Base-by-base conservation (phyloP, 2,797 vertebrate genomes). In the Fistularia tabacaria region DNA sequence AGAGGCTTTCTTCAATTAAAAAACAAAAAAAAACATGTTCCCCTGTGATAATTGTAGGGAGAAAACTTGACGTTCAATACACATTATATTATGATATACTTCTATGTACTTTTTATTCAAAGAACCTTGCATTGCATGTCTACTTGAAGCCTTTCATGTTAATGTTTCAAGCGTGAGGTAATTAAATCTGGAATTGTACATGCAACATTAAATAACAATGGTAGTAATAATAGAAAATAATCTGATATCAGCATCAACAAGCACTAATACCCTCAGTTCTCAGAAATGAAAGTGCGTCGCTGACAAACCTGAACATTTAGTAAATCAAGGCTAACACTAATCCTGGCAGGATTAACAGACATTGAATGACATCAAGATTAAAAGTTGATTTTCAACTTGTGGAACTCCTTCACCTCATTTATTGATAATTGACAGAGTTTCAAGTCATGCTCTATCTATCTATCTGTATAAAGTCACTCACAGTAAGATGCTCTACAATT, bases 321-420 rank as follows among this genome's bases (percentile, higher is more conserved):
- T 49, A 52, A 57, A 56, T 51, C 7, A 1, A 9, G 38, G 36
- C 58, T 40, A 65, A 51, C 40, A 55, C 42, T 70, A 81, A 77
- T 79, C 76, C 67, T 59, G 36, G 4, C 51, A 38, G n/a, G n/a
- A n/a, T n/a, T n/a, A 64, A 46, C 38, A 36, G 10, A 25, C 5
- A 25, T 25, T 46, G 48, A 54, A 25, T 36, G 36, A 40, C 44
- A 71, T 63, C 53, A 53, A 65, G 65, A 68, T 70, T 56, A 3
- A 10, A 10, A 40, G 25, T 25, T 25, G 25, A 25, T 25, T 25
- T 25, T 25, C 25, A 25, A 25, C 25, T 25, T 5, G 2, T 25
- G 25, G 25, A 25, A 25, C 25, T 25, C 25, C n/a, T n/a, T n/a
- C n/a, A n/a, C n/a, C n/a, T n/a, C 25, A 25, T 25, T 25, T 25